phyloP scores from a whole-genome alignment of 1,140 invertebrate species.

The Pararge aegeria region DNA sequence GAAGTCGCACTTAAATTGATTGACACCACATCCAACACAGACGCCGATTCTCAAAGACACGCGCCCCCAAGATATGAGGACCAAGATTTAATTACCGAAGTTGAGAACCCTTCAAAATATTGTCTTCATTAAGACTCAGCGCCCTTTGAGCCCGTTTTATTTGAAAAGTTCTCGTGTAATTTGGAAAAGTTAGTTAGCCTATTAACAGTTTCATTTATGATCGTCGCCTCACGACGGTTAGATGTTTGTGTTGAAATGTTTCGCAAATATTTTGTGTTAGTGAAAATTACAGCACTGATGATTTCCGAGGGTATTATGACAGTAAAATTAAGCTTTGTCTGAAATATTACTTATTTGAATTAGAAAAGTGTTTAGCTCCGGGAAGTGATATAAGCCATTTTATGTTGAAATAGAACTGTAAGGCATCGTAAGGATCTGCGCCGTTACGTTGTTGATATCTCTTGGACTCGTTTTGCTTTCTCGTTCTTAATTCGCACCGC shows the following conservation, averaged over 20 bases:
- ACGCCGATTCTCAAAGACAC: conserved; percentile 46
- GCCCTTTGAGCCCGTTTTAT: conserved; percentile 66
- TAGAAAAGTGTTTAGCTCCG: no score
- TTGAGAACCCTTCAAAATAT: conserved; percentile 63
- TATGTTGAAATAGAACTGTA: no score
- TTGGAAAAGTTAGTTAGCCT: conserved; percentile 54
- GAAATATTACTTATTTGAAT: no score
- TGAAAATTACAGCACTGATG: neutral
- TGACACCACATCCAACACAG: conserved; percentile 48
- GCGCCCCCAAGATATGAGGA: conserved; percentile 47
- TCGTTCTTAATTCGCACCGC: no score
- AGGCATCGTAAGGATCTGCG: no score
- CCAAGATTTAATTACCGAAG: conserved; percentile 64
- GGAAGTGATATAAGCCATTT: no score
- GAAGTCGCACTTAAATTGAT: conserved; percentile 41
- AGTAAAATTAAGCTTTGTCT: no score
- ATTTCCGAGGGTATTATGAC: neutral
- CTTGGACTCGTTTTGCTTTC: no score
- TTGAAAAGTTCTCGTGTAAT: conserved; percentile 69
- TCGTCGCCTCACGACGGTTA: conserved; percentile 37
- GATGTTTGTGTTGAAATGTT: conserved; percentile 12
- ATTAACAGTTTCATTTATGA: conserved; percentile 57
- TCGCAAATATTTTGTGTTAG: neutral
- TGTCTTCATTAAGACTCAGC: conserved; percentile 63
- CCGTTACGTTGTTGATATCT: no score